Evolutionary conservation across 2,888 invertebrate genomes (phyloP).

Genomic region (Linnaemya vulpina): DNA sequence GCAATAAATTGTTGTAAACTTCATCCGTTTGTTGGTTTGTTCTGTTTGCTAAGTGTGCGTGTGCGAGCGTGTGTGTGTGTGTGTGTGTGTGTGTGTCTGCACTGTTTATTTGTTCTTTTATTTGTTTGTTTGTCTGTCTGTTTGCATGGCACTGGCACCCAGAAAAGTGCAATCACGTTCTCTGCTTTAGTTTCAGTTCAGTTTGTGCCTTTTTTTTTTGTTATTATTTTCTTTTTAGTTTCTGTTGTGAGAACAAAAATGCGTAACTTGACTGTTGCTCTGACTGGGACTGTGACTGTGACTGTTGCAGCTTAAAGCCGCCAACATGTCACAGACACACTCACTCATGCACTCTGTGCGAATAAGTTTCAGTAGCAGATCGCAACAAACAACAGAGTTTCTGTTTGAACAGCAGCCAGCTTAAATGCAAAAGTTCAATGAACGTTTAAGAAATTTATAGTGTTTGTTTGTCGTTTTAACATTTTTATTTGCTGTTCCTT

Average conservation of each 20-base stretch:
- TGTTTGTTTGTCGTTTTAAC: constrained; percentile 58
- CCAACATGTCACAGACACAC: constrained; percentile 48
- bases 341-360: background rate
- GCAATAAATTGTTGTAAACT: constrained; percentile 63
- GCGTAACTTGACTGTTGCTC: constrained; percentile 58
- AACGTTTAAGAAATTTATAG: constrained; percentile 70
- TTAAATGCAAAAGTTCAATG: constrained; percentile 71
- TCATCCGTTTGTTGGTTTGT: constrained; percentile 59
- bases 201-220: constrained; percentile 14
- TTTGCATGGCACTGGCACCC: constrained; percentile 62
- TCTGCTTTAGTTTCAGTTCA: constrained; percentile 41
- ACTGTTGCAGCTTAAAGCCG: constrained; percentile 52
- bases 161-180: constrained; percentile 72
- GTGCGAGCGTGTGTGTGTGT: background rate
- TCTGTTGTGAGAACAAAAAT: constrained; percentile 48
- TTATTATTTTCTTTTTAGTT: constrained; percentile 6
- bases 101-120: constrained; percentile 34
- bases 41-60: constrained; percentile 8
- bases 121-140: constrained; percentile 28
- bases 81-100: constrained; percentile 16
- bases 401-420: constrained; percentile 60
- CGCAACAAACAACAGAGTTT: constrained; percentile 44
- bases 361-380: constrained; percentile 48
- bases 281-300: constrained; percentile 53
- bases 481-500: constrained; percentile 44